Evolutionary conservation across 2,797 vertebrate species (phyloP), one percentile per base, ranked within the genome.

Genomic region (Microhierax caerulescens): DNA sequence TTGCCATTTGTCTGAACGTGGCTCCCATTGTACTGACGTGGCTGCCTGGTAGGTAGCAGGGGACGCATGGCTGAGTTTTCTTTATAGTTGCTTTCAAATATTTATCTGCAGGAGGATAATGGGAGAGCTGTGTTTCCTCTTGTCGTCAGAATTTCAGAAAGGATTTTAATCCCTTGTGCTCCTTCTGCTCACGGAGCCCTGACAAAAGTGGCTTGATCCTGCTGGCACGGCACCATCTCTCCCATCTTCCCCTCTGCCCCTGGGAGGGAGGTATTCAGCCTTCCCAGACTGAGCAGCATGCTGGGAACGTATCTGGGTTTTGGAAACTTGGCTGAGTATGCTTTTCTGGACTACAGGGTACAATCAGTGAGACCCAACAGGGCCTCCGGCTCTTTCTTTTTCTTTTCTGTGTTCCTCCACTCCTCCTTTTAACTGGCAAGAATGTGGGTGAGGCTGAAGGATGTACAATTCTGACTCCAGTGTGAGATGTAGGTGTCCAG

Each of bases 61-160:
- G 59, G 48, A 95, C 2, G 39, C 90, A 82, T 82, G 95, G 83
- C 70, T 90, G 90, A 92, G 57, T 97, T 95, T 95, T 95, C 94
- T 93, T 95, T 95, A 82, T 73, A 73, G 91, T 32, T 79, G 70
- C 74, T 97, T 97, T 96, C 91, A 97, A 95, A 94, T 96, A 97
- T 90, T 96, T 93, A 97, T 95, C 93, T 92, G 91, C 76, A 53
- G 54, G 51, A 91, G 63, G 51, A 92, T 93, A 95, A 88, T 76
- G 69, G 47, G 57, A 91, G 75, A 81, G 74, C 79, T 73, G 68
- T 90, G 94, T 86, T 95, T 92, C 90, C 79, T 84, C 82, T 81
- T 90, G 89, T 47, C 6, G 1, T 85, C 87, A 93, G 94, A 89
- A 87, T 93, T 95, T 91, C 94, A 94, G 64, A 92, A 74, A 73